Evolutionary conservation across 2,888 invertebrate genomes (phyloP), one percentile per base, ranked within the genome.

Genomic region (Andrena dorsata): DNA sequence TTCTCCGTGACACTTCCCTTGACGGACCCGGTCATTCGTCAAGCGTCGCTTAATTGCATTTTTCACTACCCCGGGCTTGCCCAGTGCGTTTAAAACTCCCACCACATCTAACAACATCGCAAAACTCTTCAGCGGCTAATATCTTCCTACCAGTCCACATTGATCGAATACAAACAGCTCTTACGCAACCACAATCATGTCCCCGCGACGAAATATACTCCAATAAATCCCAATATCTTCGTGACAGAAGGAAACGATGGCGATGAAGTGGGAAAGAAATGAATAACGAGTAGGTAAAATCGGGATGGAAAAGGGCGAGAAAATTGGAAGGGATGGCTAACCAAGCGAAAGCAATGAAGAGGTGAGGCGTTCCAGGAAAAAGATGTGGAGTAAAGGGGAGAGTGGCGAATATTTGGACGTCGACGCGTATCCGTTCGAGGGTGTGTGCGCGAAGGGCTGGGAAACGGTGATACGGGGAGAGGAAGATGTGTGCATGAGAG

Each of bases 391-490:
- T 26, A 35, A 51, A 2, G 23, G 66, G 35, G 49, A 20, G 6
- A 2, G 64, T 47, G 56, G 79, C 65, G 60, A 65, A 65, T 66
- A 56, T 81, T 79, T 66, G 82, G 32, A 60, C n/a, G n/a, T 5
- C 16, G 53, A 58, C 65, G 61, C 26, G 32, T 10, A 26, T 23
- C 26, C 30, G 28, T 58, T 63, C 20, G 61, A 26, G 30, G 69
- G 53, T 32, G 53, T 32, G 75, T 35, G 7, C 28, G 66, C n/a
- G 58, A 56, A 35, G 32, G 35, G 16, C 53, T 69, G 63, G 63
- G 23, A 63, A 56, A 71, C 41, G 53, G 8, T 47, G 60, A 77
- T 61, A 66, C 26, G n/a, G 23, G 16, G 3, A 20, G 49, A 66
- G 41, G 32, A 63, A 68, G 51, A 35, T 64, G 41, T 64, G 64